phyloP scores from a whole-genome alignment of 2,113 vertebrate genomes.

The Athene cunicularia region DNA sequence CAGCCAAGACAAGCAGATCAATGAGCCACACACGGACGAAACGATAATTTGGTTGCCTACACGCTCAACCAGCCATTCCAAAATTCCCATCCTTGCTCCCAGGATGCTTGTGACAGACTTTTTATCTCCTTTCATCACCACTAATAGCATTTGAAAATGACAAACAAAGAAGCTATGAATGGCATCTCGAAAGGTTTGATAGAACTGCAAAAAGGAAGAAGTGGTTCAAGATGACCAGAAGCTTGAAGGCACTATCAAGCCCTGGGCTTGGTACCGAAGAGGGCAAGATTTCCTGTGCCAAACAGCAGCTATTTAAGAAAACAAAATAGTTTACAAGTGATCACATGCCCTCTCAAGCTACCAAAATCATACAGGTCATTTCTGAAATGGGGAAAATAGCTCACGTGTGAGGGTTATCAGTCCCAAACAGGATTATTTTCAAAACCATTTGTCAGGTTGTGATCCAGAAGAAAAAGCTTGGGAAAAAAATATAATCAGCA shows the following conservation, averaged over 20 bases:
- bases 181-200: not conserved
- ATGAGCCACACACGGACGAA: not conserved
- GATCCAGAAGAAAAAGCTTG: not conserved
- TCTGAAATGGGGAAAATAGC: not conserved
- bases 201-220: not conserved
- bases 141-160: not conserved
- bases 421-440: not conserved
- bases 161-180: not conserved
- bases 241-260: not conserved
- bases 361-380: not conserved
- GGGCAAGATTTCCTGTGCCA: not conserved
- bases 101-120: not conserved
- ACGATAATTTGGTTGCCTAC: rapidly evolving
- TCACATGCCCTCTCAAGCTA: not conserved
- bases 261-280: not conserved
- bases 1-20: not conserved
- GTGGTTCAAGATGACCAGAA: not conserved
- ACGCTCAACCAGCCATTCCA: not conserved
- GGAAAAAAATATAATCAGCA: not conserved
- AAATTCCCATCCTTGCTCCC: not conserved
- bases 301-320: not conserved
- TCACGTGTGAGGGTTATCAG: not conserved
- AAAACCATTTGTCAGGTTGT: not conserved
- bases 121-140: not conserved
- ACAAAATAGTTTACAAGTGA: not conserved